Evolutionary conservation across 2,113 vertebrate genomes (phyloP).

Genomic region (Progne subis): DNA sequence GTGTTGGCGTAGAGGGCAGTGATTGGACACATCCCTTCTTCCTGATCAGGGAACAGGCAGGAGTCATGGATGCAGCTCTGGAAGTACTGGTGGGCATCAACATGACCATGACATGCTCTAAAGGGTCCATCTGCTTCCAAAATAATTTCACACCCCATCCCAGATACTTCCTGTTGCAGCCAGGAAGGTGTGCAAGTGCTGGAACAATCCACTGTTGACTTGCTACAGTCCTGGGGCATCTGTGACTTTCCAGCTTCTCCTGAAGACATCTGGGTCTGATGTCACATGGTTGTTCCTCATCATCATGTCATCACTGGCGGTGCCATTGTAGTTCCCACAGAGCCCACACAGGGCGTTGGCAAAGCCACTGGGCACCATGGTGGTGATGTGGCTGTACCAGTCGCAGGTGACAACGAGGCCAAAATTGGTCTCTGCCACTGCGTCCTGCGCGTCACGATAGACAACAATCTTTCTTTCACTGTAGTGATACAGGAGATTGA

Average conservation of each 20-base stretch:
- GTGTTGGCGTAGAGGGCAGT: not conserved
- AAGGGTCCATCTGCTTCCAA: not conserved
- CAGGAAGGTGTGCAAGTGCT: fast-evolving
- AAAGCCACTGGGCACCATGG: constrained; percentile 75
- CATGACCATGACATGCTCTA: not conserved
- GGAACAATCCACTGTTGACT: not conserved
- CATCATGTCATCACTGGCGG: constrained; percentile 59
- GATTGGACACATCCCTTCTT: not conserved
- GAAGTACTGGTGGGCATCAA: not conserved
- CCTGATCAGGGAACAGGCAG: not conserved
- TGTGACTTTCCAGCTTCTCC: constrained; percentile 77
- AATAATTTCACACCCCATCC: constrained; percentile 43
- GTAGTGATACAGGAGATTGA: constrained; percentile 69
- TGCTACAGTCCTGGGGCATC: constrained; percentile 13
- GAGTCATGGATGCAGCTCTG: not conserved
- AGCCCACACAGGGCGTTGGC: constrained; percentile 75
- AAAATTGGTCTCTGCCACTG: constrained; percentile 69
- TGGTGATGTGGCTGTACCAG: constrained; percentile 60
- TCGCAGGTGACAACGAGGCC: constrained; percentile 75
- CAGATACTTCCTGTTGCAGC: not conserved
- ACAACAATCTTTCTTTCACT: constrained; percentile 27
- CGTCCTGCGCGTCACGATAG: constrained; percentile 40
- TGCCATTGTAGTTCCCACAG: constrained; percentile 82
- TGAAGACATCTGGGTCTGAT: constrained; percentile 46
- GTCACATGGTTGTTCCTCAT: constrained; percentile 26